Evolutionary conservation across 2,888 invertebrate species (phyloP).

Genomic region (Sialis lutaria): DNA sequence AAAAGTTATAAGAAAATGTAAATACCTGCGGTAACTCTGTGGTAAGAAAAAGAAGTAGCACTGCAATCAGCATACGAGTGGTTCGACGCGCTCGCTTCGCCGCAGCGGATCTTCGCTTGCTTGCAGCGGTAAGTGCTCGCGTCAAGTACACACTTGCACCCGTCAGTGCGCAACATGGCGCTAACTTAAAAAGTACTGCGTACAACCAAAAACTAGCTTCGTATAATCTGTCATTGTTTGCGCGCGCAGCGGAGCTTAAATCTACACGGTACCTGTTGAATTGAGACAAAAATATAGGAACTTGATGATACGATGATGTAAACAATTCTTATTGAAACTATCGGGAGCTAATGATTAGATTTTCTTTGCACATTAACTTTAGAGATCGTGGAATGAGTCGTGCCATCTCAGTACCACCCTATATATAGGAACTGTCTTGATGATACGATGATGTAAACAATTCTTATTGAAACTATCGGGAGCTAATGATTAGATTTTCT

Average conservation of each 20-base stretch:
- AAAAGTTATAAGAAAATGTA: neutral
- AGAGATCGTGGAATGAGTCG: too few species aligned
- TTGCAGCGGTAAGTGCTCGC: conserved; percentile 44
- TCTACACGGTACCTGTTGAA: conserved; percentile 15
- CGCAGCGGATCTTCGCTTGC: conserved; percentile 34
- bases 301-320: too few species aligned
- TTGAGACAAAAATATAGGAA: too few species aligned
- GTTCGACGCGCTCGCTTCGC: conserved; percentile 72
- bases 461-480: too few species aligned
- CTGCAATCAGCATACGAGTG: conserved; percentile 76
- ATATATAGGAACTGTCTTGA: too few species aligned
- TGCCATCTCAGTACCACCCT: too few species aligned
- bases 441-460: too few species aligned
- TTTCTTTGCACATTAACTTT: too few species aligned
- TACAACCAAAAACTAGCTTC: conserved; percentile 65
- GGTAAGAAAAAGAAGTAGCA: conserved; percentile 66
- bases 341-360: too few species aligned
- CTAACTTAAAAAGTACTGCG: conserved; percentile 59
- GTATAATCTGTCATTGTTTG: conserved; percentile 23
- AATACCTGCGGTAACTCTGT: conserved; percentile 57
- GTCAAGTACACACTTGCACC: conserved; percentile 54
- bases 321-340: too few species aligned
- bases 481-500: too few species aligned
- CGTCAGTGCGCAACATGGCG: conserved; percentile 64
- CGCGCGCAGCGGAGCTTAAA: conserved; percentile 25